phyloP scores from a whole-genome alignment of 2,888 invertebrate genomes.

The Sarcophaga carnaria region DNA sequence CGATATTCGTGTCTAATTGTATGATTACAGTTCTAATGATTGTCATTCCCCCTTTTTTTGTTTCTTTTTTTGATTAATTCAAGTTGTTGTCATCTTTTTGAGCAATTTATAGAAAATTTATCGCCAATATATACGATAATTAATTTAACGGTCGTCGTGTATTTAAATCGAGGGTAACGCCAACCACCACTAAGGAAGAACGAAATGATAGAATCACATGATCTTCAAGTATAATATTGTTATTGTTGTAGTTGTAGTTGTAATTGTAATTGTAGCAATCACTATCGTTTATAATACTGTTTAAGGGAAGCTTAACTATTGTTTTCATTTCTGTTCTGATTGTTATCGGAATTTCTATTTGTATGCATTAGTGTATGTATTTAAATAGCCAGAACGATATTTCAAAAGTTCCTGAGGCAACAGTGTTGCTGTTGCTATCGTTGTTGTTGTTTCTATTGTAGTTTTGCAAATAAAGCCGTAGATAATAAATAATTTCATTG shows the following conservation, averaged over 20 bases:
- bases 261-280: not conserved
- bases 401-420: too few species aligned
- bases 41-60: constrained; percentile 21
- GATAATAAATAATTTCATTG: too few species aligned
- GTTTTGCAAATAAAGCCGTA: too few species aligned
- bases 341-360: not conserved
- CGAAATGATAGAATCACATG: constrained; percentile 41
- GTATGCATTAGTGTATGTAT: not conserved
- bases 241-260: constrained; percentile 9
- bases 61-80: not conserved
- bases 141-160: not conserved
- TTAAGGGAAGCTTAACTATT: constrained; percentile 55
- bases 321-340: not conserved
- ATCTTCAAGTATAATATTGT: constrained; percentile 28
- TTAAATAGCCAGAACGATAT: too few species aligned
- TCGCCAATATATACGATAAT: not conserved
- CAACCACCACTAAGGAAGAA: not conserved
- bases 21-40: constrained; percentile 13
- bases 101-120: not conserved
- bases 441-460: too few species aligned
- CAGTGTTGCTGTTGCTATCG: too few species aligned
- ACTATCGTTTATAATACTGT: not conserved
- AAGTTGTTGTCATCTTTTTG: constrained; percentile 15
- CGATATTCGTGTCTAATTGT: not conserved
- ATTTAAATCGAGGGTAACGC: not conserved